Evolutionary conservation across 2,888 invertebrate species (phyloP).

Genomic region (Aporophyla lueneburgensis): DNA sequence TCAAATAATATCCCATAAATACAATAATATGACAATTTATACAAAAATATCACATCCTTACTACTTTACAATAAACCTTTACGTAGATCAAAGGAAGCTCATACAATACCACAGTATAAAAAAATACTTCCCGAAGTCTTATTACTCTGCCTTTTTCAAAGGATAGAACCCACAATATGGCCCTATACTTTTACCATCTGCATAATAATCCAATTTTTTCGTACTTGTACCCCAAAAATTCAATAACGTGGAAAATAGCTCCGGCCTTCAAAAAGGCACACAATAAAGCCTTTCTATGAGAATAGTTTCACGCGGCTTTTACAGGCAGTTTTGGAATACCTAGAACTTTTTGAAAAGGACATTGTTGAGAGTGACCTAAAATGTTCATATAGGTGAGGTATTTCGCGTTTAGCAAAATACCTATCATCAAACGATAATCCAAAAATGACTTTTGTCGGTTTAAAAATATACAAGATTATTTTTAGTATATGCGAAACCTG

Average conservation of each 20-base stretch:
- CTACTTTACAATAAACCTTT: slow-evolving; percentile 8
- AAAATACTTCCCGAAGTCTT: slow-evolving; percentile 30
- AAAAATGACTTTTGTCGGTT: background rate
- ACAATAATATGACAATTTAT: background rate
- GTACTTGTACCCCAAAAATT: slow-evolving; percentile 48
- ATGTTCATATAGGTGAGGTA: background rate
- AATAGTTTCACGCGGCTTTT: background rate
- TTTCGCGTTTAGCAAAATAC: background rate
- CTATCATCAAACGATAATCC: background rate
- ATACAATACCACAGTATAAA: slow-evolving; percentile 25
- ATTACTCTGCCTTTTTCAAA: slow-evolving; percentile 39
- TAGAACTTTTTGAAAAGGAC: slow-evolving; percentile 6
- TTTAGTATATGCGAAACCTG: no score
- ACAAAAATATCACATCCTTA: background rate
- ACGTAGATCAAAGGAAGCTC: background rate
- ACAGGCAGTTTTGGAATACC: background rate
- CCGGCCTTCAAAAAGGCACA: slow-evolving; percentile 20
- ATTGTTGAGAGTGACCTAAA: background rate
- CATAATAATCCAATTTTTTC: slow-evolving; percentile 53
- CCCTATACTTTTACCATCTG: slow-evolving; percentile 33
- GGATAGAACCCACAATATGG: slow-evolving; percentile 40
- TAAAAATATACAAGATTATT: background rate
- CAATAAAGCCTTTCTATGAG: slow-evolving; percentile 10
- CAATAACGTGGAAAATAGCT: slow-evolving; percentile 44
- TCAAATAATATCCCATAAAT: background rate